These are phyloP conservation scores for Drosophila prolongata DNA, from an alignment of 2,888 invertebrate species.

Conservation along the genomic window DNA sequence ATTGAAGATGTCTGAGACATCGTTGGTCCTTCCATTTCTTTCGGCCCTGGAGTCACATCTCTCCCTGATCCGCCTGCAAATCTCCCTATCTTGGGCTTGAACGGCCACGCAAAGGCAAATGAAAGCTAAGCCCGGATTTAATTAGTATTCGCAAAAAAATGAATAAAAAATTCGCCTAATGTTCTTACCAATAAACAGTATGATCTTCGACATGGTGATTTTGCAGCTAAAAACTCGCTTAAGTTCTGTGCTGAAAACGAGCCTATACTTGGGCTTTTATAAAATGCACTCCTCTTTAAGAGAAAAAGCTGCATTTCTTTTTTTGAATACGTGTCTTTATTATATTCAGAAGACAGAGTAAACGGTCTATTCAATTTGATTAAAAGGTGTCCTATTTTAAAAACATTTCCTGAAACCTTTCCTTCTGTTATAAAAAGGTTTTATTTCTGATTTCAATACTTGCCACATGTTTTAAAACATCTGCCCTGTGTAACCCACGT, in stretches of 20 bases:
- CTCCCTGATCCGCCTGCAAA: slow-evolving; percentile 28
- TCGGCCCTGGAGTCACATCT: slow-evolving; percentile 19
- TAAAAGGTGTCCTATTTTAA: slow-evolving; percentile 9
- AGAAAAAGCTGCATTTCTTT: not conserved
- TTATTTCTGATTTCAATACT: slow-evolving; percentile 5
- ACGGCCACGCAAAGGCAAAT: slow-evolving; percentile 37
- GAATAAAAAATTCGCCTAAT: no score
- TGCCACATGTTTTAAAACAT: slow-evolving; percentile 13
- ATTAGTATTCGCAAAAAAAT: not conserved
- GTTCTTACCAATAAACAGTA: slow-evolving; percentile 55
- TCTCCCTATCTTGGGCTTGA: slow-evolving; percentile 21
- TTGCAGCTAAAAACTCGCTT: not conserved
- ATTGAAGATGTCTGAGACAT: slow-evolving; percentile 42
- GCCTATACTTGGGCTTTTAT: slow-evolving; percentile 21
- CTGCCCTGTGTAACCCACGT: not conserved
- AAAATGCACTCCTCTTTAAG: not conserved
- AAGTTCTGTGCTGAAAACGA: slow-evolving; percentile 6
- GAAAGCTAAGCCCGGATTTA: slow-evolving; percentile 27
- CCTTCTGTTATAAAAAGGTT: not conserved
- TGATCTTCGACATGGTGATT: slow-evolving; percentile 49
- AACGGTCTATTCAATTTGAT: not conserved
- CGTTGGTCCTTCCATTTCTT: slow-evolving; percentile 36
- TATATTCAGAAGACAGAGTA: slow-evolving; percentile 1
- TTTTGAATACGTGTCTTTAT: not conserved
- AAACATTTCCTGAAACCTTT: slow-evolving; percentile 8